phyloP scores from a whole-genome alignment of 2,888 invertebrate genomes.

The Empis livida region DNA sequence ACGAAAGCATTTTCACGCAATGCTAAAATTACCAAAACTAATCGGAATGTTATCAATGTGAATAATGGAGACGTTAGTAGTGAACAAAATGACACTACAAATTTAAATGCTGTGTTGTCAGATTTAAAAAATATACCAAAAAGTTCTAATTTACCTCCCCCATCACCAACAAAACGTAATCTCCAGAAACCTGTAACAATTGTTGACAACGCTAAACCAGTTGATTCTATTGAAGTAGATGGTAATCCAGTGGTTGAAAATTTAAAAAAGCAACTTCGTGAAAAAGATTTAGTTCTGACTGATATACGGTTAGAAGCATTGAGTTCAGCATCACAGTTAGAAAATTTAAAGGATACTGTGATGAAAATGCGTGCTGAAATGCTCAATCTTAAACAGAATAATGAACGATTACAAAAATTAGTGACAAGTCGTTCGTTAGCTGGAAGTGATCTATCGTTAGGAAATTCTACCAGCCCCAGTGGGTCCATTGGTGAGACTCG shows the following conservation, averaged over 20 bases:
- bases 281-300: conserved; percentile 91
- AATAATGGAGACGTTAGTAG: neutral
- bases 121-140: conserved; percentile 20
- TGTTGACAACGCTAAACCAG: conserved; percentile 36
- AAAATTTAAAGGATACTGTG: conserved; percentile 91
- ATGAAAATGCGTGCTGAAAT: conserved; percentile 93
- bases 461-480: conserved; percentile 35
- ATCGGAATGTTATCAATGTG: conserved; percentile 26
- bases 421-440: conserved; percentile 55
- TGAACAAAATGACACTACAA: neutral
- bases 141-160: conserved; percentile 26
- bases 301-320: conserved; percentile 93
- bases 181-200: conserved; percentile 36
- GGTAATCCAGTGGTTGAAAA: conserved; percentile 51
- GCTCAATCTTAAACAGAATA: conserved; percentile 91
- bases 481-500: conserved; percentile 42
- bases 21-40: conserved; percentile 62
- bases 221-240: conserved; percentile 34
- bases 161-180: conserved; percentile 31
- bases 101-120: neutral
- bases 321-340: conserved; percentile 93
- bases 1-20: conserved; percentile 91
- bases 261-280: conserved; percentile 81
- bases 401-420: conserved; percentile 81
- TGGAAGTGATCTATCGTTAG: conserved; percentile 47